These are phyloP conservation scores for Gonatopus flavifemur DNA, from an alignment of 1,140 invertebrate genomes.

Conservation along the genomic window DNA sequence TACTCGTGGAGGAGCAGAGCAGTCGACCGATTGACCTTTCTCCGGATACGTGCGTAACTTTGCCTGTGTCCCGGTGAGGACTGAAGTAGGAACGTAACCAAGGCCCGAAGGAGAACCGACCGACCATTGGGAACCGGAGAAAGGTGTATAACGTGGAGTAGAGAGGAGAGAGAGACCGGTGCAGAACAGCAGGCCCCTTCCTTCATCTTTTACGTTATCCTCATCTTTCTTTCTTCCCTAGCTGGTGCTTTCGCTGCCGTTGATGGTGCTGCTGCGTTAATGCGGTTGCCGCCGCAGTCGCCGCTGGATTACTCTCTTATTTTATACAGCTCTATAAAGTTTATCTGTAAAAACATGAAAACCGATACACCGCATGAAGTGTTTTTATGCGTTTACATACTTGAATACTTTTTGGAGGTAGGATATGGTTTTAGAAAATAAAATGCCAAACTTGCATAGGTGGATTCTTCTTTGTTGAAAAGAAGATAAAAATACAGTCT, in stretches of 20 bases:
- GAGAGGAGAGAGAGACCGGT: slow-evolving; percentile 35
- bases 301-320: slow-evolving; percentile 26
- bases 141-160: slow-evolving; percentile 56
- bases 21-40: slow-evolving; percentile 43
- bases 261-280: no score
- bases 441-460: no score
- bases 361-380: no score
- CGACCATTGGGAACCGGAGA: slow-evolving; percentile 47
- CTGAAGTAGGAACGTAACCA: slow-evolving; percentile 43
- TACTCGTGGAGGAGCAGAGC: slow-evolving; percentile 16
- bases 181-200: slow-evolving; percentile 23
- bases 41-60: slow-evolving; percentile 50
- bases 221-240: neutral
- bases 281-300: slow-evolving; percentile 6
- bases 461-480: no score
- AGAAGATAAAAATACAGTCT: neutral
- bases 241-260: no score
- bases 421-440: no score
- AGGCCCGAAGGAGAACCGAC: slow-evolving; percentile 30
- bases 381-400: no score
- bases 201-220: slow-evolving; percentile 23
- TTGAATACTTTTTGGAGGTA: no score
- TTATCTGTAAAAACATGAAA: neutral
- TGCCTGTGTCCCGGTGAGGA: slow-evolving; percentile 54
- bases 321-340: slow-evolving; percentile 3